Evolutionary conservation across 2,113 vertebrate species (phyloP).

Genomic region (Megaptera novaeangliae): DNA sequence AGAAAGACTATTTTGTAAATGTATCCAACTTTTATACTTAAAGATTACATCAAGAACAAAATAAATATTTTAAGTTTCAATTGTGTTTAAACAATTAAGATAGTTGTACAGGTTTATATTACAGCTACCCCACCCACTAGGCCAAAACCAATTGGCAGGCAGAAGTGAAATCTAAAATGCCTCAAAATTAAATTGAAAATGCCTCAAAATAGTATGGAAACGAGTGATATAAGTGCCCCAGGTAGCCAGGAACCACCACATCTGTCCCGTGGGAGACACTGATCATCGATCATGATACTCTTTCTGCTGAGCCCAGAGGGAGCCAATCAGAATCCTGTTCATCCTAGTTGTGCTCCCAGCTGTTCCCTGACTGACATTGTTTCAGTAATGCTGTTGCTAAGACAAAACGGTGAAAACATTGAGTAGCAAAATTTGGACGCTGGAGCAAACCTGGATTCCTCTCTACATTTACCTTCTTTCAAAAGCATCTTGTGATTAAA

Average conservation of each 20-base stretch:
- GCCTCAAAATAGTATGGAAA: not conserved
- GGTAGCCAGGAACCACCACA: not conserved
- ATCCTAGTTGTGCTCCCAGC: rapidly evolving
- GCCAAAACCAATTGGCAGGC: not conserved
- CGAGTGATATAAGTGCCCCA: not conserved
- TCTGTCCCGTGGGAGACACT: not conserved
- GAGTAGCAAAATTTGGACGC: not conserved
- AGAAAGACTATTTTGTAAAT: slow-evolving; percentile 10
- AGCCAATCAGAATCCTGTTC: not conserved
- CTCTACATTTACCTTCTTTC: not conserved
- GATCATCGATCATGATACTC: too few species aligned
- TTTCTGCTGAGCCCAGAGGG: not conserved
- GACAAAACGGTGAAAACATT: not conserved
- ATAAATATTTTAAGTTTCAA: not conserved
- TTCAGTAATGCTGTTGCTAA: not conserved
- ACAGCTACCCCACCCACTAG: not conserved
- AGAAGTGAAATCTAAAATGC: not conserved
- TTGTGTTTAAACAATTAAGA: not conserved
- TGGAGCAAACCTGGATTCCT: not conserved
- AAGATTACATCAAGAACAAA: not conserved
- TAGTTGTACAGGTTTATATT: not conserved
- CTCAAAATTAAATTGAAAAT: not conserved
- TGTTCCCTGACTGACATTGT: not conserved
- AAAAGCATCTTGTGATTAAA: not conserved
- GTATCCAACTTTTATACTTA: not conserved